phyloP scores from a whole-genome alignment of 2,113 vertebrate genomes.

The Hystrix brachyura region DNA sequence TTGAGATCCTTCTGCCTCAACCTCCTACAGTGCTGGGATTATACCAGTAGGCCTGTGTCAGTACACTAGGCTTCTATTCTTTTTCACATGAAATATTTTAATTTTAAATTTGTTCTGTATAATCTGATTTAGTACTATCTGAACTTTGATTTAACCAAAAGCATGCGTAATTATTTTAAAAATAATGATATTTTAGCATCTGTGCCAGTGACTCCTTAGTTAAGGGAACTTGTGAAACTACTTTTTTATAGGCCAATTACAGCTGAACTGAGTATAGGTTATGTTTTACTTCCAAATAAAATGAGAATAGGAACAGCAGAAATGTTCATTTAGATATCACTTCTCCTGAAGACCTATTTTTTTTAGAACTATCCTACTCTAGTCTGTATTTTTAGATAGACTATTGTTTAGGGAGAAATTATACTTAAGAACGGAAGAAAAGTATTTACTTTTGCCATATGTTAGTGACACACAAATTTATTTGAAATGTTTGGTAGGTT shows the following conservation, averaged over 20 bases:
- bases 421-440: constrained; percentile 28
- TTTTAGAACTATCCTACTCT: neutral
- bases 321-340: constrained; percentile 28
- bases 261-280: constrained; percentile 8
- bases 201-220: neutral
- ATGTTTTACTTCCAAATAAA: constrained; percentile 55
- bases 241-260: constrained; percentile 45
- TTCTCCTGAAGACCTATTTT: neutral
- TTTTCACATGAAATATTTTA: constrained; percentile 53
- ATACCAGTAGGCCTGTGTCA: neutral
- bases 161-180: constrained; percentile 34
- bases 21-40: neutral
- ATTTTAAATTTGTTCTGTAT: constrained; percentile 51
- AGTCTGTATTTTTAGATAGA: constrained; percentile 49
- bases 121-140: neutral
- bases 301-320: constrained; percentile 22
- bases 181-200: constrained; percentile 31
- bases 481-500: neutral
- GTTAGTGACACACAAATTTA: constrained; percentile 1
- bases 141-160: constrained; percentile 57
- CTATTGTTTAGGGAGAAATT: constrained; percentile 43
- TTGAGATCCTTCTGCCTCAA: neutral
- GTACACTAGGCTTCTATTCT: neutral
- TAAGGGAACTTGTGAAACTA: constrained; percentile 20
- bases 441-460: constrained; percentile 56